Percentiles rank a stretch among this genome's conserved stretches.
These are phyloP conservation scores for Torymus aiolomorphi DNA, from an alignment of 2,888 invertebrate species.

Conservation along the genomic window DNA sequence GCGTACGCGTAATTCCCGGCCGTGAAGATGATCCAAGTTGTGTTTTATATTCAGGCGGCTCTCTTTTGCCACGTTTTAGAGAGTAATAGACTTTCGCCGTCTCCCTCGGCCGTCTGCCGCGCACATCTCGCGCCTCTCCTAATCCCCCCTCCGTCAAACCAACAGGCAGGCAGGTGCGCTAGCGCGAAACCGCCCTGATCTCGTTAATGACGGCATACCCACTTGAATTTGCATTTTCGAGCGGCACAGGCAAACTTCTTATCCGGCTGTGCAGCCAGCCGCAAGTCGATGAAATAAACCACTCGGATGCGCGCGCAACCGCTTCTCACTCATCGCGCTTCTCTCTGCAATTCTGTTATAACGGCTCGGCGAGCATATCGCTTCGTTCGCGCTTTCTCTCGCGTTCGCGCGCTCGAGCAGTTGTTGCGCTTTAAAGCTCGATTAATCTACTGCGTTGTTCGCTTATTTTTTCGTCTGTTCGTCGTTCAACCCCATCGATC, in stretches of 20 bases:
- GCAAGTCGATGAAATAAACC: constrained; percentile 61
- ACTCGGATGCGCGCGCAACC: constrained; percentile 35
- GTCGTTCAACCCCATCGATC: too few relatives aligned
- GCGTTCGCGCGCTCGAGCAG: not conserved
- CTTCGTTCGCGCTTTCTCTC: too few relatives aligned
- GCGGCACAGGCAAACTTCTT: constrained; percentile 52
- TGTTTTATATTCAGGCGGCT: constrained; percentile 40
- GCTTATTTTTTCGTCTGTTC: not conserved
- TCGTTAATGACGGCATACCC: constrained; percentile 61
- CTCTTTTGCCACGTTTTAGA: not conserved
- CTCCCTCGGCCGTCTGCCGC: not conserved
- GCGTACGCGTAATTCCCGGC: constrained; percentile 4
- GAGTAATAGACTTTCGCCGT: constrained; percentile 33
- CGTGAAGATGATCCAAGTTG: constrained; percentile 3
- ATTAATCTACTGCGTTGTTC: not conserved
- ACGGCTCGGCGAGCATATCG: not conserved
- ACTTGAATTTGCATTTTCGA: constrained; percentile 63
- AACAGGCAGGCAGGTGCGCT: constrained; percentile 9
- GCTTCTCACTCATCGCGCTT: constrained; percentile 26
- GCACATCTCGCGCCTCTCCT: too few relatives aligned
- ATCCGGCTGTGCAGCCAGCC: constrained; percentile 39
- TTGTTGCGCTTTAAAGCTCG: constrained; percentile 25
- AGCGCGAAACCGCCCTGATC: constrained; percentile 59
- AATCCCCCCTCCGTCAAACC: not conserved
- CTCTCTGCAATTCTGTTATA: constrained; percentile 9